A percentile compares a stretch with the other conserved stretches of the same genome.
Evolutionary conservation across 64 coral and sea anemone genomes (phyloP).

Genomic region (Orbicella faveolata): DNA sequence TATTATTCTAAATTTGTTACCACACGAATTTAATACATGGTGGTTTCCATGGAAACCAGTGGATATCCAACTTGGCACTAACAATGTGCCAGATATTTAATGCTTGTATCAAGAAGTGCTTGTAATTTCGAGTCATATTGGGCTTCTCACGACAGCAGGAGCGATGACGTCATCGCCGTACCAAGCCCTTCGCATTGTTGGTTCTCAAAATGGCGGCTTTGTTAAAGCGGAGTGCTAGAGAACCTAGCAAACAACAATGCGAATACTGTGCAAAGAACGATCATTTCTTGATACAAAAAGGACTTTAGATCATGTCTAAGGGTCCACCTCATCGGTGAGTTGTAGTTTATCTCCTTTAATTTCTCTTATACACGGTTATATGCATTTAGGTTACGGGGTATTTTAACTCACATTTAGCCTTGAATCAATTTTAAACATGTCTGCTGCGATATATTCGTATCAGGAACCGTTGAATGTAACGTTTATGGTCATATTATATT

Average conservation of each 20-base stretch:
- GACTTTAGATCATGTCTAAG: conserved; percentile 66
- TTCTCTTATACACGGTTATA: not conserved
- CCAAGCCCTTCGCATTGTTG: conserved; percentile 33
- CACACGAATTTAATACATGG: too few relatives aligned
- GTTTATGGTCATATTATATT: not conserved
- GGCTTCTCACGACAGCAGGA: not conserved
- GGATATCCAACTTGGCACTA: too few relatives aligned
- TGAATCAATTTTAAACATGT: not conserved
- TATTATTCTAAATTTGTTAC: too few relatives aligned
- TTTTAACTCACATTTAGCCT: not conserved
- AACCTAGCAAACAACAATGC: not conserved
- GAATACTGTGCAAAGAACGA: not conserved
- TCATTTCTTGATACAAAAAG: not conserved
- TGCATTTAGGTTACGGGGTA: not conserved
- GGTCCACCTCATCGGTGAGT: conserved; percentile 69
- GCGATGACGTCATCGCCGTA: conserved; percentile 6
- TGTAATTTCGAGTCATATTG: too few relatives aligned
- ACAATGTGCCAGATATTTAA: too few relatives aligned
- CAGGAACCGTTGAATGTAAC: not conserved
- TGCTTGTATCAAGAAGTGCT: too few relatives aligned
- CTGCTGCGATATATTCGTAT: not conserved
- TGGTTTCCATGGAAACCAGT: too few relatives aligned
- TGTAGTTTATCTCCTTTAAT: not conserved
- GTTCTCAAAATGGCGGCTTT: conserved; percentile 44
- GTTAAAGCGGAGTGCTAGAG: not conserved